Base-by-base conservation (phyloP, 1,140 invertebrate genomes). In the Lepeophtheirus salmonis region DNA sequence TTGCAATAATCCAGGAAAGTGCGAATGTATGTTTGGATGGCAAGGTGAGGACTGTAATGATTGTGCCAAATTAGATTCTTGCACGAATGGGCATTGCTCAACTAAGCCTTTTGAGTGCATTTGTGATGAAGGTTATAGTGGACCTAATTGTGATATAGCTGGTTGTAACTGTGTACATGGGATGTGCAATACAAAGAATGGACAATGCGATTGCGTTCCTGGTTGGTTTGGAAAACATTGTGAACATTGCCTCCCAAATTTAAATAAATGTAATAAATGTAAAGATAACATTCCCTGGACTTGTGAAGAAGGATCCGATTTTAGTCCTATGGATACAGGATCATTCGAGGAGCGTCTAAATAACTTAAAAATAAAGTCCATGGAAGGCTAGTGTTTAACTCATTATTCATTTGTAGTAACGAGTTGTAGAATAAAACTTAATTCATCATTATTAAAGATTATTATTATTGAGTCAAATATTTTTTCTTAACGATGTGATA, bases 21-120 rank as follows among this genome's bases (percentile, higher is more conserved):
- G 50, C 20, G n/a, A 22, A 16, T 52, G 50, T 52, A 4, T 16
- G 6, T 22, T 10, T 12, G 50, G 50, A 52, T 52, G 50, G 50
- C 12, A 52, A 21, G 50, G 50, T 22, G n/a, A 16, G 6, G 21
- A 16, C 6, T 52, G 50, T 16, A 18, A 16, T 22, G 4, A 52
- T 6, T 52, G 50, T 16, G 50, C 16, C 10, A 16, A 4, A 4
- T 21, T 18, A 10, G n/a, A 22, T 10, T 18, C n/a, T 21, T 52
- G 50, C 16, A 22, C 16, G 4, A 4, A 52, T 52, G 50, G 50
- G 10, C 12, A 21, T 16, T 52, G 50, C 21, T 10, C 6, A 41
- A 22, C 4, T 4, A 52, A 52, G 50, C 50, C 50, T 16, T 41
- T 52, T 22, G 50, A 52, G 50, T 52, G 50, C 20, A 52, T 52